phyloP scores from a whole-genome alignment of 2,888 invertebrate genomes.

The Pachycephus smyrnensis region DNA sequence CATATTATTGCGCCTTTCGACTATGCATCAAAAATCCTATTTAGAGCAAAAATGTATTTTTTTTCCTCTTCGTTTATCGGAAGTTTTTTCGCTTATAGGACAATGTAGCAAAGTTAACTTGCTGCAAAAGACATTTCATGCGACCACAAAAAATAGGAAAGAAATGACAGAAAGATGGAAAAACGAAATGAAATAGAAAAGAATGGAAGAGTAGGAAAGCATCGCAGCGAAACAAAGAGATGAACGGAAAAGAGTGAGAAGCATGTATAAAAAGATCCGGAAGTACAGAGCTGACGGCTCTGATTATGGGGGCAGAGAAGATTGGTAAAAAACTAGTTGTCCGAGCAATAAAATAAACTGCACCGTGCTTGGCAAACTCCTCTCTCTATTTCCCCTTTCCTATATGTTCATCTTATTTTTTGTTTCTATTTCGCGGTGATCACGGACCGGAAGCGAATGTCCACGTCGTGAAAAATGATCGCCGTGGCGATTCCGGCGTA shows the following conservation, averaged over 20 bases:
- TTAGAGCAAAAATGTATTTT: too few species aligned
- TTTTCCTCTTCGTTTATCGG: too few species aligned
- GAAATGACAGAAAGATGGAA: background rate
- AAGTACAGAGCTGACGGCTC: too few species aligned
- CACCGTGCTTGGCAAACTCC: conserved; percentile 16
- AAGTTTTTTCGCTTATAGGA: too few species aligned
- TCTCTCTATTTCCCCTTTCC: background rate
- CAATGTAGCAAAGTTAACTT: too few species aligned
- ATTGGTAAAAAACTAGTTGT: too few species aligned
- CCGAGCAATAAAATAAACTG: conserved; percentile 14
- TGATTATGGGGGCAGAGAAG: too few species aligned
- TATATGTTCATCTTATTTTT: conserved; percentile 42
- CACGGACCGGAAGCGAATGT: conserved; percentile 61
- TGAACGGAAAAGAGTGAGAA: background rate
- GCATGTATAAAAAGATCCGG: background rate
- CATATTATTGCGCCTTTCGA: too few species aligned
- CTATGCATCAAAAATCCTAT: too few species aligned
- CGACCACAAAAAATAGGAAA: background rate
- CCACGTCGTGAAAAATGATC: conserved; percentile 63
- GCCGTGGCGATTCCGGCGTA: conserved; percentile 53
- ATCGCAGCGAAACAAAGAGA: background rate
- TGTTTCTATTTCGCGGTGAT: conserved; percentile 60
- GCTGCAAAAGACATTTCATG: background rate
- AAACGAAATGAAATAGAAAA: background rate
- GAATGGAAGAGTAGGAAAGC: background rate